Evolutionary conservation across 2,797 vertebrate genomes (phyloP).

Genomic region (Muraenolepis orangiensis): DNA sequence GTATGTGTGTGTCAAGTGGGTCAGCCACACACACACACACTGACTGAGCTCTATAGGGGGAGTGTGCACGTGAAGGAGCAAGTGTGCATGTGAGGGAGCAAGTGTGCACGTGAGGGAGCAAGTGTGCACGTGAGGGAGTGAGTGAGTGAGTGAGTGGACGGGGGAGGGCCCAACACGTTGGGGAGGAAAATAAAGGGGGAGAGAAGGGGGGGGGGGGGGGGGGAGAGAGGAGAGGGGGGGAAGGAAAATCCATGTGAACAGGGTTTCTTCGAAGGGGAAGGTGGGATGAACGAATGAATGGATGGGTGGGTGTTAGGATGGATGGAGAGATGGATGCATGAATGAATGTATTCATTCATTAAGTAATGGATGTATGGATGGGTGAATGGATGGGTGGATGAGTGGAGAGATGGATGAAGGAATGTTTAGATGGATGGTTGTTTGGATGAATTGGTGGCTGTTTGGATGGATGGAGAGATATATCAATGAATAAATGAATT

Average conservation of each 20-base stretch:
- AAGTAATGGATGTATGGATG: too few species aligned
- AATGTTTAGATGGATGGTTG: not conserved
- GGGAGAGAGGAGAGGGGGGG: not conserved
- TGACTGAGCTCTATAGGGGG: conserved; percentile 40
- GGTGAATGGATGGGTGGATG: not conserved
- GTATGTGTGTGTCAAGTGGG: conserved; percentile 55
- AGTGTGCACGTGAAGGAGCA: not conserved
- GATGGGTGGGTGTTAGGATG: not conserved
- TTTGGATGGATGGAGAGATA: not conserved
- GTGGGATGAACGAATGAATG: not conserved
- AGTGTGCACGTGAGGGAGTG: conserved; percentile 28
- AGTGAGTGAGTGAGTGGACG: too few species aligned
- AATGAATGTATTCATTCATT: too few species aligned
- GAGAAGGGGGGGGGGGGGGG: not conserved
- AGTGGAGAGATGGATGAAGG: not conserved
- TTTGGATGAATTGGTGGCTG: not conserved
- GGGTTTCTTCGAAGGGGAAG: not conserved
- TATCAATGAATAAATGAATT: not conserved
- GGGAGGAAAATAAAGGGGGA: not conserved
- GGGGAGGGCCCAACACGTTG: conserved; percentile 11
- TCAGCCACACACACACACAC: conserved; percentile 50
- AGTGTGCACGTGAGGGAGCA: not conserved
- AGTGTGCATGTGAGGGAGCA: conserved; percentile 28
- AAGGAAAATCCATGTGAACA: not conserved
- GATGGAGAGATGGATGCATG: not conserved